Evolutionary conservation across 2,888 invertebrate genomes (phyloP).

Genomic region (Hoplodrina blanda): DNA sequence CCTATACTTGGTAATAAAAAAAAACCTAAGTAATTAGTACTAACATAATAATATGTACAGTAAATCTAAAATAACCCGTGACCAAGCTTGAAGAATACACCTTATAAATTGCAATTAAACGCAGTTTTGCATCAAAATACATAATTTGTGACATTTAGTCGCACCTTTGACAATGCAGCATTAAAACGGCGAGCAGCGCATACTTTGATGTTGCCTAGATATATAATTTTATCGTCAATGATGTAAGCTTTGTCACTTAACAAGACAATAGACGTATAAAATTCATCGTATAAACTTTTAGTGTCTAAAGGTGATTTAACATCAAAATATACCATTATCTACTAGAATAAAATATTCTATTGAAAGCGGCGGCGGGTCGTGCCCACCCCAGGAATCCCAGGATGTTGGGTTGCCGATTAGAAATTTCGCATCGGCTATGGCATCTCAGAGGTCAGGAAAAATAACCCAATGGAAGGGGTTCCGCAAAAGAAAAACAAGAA

Average conservation of each 20-base stretch:
- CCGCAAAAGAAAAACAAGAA: slow-evolving; percentile 3
- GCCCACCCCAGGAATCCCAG: too few relatives aligned
- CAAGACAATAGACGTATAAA: slow-evolving; percentile 30
- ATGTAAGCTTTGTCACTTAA: slow-evolving; percentile 64
- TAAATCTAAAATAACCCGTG: slow-evolving; percentile 27
- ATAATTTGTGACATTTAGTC: slow-evolving; percentile 71
- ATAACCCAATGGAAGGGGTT: neutral
- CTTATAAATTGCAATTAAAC: slow-evolving; percentile 50
- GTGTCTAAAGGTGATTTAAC: slow-evolving; percentile 4
- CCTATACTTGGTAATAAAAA: neutral
- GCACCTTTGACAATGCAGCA: slow-evolving; percentile 69
- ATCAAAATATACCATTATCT: neutral
- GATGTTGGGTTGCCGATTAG: too few relatives aligned
- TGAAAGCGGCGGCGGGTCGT: too few relatives aligned
- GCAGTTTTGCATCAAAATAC: slow-evolving; percentile 65
- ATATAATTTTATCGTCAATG: slow-evolving; percentile 70
- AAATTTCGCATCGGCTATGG: too few relatives aligned
- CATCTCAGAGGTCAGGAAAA: too few relatives aligned
- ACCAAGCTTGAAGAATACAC: slow-evolving; percentile 38
- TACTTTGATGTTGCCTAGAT: slow-evolving; percentile 64
- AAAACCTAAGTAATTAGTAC: slow-evolving; percentile 10
- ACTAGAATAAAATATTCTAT: too few relatives aligned
- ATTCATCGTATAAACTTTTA: slow-evolving; percentile 5
- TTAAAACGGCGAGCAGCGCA: slow-evolving; percentile 68
- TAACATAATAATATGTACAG: neutral